These are phyloP conservation scores for Lindbergichthys nudifrons DNA, from an alignment of 2,797 vertebrate genomes.

Conservation along the genomic window DNA sequence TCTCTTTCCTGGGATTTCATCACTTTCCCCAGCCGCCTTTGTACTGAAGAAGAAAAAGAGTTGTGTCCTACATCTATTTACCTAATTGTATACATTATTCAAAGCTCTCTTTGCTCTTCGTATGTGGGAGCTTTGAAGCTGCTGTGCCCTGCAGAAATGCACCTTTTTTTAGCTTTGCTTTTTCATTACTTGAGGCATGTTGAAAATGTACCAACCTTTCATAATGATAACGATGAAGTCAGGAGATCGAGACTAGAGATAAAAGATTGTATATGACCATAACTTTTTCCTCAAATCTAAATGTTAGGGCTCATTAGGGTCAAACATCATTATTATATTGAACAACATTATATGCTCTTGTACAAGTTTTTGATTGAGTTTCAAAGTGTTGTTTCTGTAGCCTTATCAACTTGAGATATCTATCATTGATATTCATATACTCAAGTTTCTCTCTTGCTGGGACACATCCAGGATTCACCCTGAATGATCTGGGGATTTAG, in stretches of 20 bases:
- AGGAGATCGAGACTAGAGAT: neutral
- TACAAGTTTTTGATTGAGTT: neutral
- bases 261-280: neutral
- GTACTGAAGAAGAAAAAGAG: neutral
- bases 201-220: neutral
- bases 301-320: neutral
- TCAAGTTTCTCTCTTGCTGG: neutral
- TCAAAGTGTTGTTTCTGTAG: neutral
- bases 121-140: slow-evolving; percentile 41
- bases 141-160: slow-evolving; percentile 20
- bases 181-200: neutral
- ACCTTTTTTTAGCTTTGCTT: slow-evolving; percentile 20
- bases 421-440: no score
- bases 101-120: slow-evolving; percentile 18
- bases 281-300: neutral
- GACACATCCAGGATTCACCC: neutral
- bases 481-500: neutral
- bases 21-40: slow-evolving; percentile 12
- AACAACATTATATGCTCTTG: neutral
- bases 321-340: neutral
- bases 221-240: neutral
- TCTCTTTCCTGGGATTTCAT: slow-evolving; percentile 36
- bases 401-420: neutral
- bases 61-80: neutral
- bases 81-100: slow-evolving; percentile 34